Percentiles rank a stretch among this genome's conserved stretches.
Conservation (phyloP, 2,888 invertebrate genomes). For the Chaetoderma sp. region DNA sequence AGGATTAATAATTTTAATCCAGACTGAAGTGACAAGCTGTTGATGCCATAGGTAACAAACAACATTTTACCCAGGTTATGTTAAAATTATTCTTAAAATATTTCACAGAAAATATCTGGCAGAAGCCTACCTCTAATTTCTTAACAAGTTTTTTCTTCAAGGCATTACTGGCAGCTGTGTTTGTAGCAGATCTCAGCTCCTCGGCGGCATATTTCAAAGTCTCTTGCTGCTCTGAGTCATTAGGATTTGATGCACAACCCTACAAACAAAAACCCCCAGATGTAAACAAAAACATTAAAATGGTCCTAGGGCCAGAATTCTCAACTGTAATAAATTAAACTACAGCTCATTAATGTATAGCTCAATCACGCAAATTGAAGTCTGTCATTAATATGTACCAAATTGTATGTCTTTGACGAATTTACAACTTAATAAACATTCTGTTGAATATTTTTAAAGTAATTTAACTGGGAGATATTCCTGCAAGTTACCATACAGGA, state of each 20-base stretch:
- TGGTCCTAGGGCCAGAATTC: too few species aligned
- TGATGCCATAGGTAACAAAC: background rate
- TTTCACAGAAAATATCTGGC: background rate
- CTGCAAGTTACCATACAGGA: too few species aligned
- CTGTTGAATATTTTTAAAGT: too few species aligned
- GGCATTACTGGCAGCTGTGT: slow-evolving; percentile 87
- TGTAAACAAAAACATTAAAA: background rate
- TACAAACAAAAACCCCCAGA: slow-evolving; percentile 39
- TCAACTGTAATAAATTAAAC: too few species aligned
- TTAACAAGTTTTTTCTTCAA: slow-evolving; percentile 81
- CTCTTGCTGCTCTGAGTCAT: slow-evolving; percentile 86
- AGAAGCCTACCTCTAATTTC: slow-evolving; percentile 72
- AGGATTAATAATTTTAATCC: too few species aligned
- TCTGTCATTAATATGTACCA: too few species aligned
- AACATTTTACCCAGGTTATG: background rate
- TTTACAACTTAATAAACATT: too few species aligned
- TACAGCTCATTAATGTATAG: too few species aligned
- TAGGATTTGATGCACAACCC: slow-evolving; percentile 87
- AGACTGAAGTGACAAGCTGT: too few species aligned
- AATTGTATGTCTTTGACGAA: too few species aligned
- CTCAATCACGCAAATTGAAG: too few species aligned
- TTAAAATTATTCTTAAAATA: background rate
- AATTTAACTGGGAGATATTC: too few species aligned
- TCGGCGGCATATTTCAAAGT: slow-evolving; percentile 90
- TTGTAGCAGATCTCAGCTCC: slow-evolving; percentile 87